phyloP scores from a whole-genome alignment of 2,888 invertebrate species.

The Criorhina ranunculi region DNA sequence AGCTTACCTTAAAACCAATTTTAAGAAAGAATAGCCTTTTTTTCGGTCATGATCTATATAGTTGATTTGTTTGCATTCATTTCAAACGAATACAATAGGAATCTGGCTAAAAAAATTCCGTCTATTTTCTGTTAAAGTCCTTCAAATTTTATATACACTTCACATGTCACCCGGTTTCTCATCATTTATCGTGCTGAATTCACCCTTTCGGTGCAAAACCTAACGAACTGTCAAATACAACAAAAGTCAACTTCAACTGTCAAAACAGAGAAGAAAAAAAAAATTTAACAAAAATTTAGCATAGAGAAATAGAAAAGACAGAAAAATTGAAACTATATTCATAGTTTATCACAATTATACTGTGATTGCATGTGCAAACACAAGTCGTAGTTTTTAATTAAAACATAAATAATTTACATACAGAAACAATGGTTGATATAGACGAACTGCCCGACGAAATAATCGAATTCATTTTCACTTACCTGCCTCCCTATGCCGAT shows the following conservation, averaged over 20 bases:
- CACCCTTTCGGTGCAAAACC: slow-evolving; percentile 1
- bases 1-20: too few relatives aligned
- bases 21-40: too few relatives aligned
- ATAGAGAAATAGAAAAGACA: slow-evolving; percentile 29
- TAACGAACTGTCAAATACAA: slow-evolving; percentile 8
- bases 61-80: too few relatives aligned
- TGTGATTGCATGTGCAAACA: slow-evolving; percentile 23
- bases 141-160: too few relatives aligned
- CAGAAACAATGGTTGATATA: slow-evolving; percentile 66
- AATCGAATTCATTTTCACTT: slow-evolving; percentile 94
- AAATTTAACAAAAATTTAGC: slow-evolving; percentile 30
- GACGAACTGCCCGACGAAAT: slow-evolving; percentile 96
- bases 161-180: too few relatives aligned
- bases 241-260: slow-evolving; percentile 23
- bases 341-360: slow-evolving; percentile 22
- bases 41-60: too few relatives aligned
- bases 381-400: background rate
- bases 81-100: too few relatives aligned
- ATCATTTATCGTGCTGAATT: background rate
- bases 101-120: too few relatives aligned
- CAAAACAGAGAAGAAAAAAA: slow-evolving; percentile 48
- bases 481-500: slow-evolving; percentile 96
- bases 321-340: slow-evolving; percentile 34
- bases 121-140: too few relatives aligned
- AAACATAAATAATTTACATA: background rate